Evolutionary conservation across 2,113 vertebrate species (phyloP), one percentile per base, ranked within the genome.

Genomic region (Peromyscus polionotus): DNA sequence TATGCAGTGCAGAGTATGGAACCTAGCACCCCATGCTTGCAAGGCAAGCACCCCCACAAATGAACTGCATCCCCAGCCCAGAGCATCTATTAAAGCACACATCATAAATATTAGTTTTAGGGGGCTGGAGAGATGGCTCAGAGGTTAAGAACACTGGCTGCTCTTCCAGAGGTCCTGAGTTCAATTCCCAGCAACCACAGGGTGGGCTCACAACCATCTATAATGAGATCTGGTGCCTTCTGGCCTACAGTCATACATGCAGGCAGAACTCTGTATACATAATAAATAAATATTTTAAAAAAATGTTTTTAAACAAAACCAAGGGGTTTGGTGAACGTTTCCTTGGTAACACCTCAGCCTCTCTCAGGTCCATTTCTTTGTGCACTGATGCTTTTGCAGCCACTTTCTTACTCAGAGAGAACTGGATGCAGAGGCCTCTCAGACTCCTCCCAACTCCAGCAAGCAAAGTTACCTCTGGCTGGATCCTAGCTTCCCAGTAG

Each of bases 81-180:
- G 97, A 97, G 42, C 88, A 98, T 72, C 93, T 97, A 84, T 94
- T 97, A 97, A 81, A 93, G 95, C 88, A 96, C 36, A 88, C 39
- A 61, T 51, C 26, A 68, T 45, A 61, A 63, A 0, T 67, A 54
- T 88, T 91, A 86, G 95, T 98, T 54, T 54, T 54, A 54, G 54
- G 54, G 13, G 54, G 13, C 54, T 54, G 54, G 54, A 54, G 54
- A 54, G 54, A 54, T 54, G 54, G 54, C 54, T 13, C 54, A 54
- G 54, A 54, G 54, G 54, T 54, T 54, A 54, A 54, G 54, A 54
- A 12, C 54, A 54, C 54, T 54, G 54, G 54, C 54, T 54, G 54
- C 13, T 54, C 54, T 54, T 54, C 54, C 13, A 54, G 54, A 54
- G 54, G 54, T 13, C 54, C 54, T 2, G 54, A 14, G 54, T 54